These are phyloP conservation scores for Martes martes DNA, from an alignment of 2,113 vertebrate genomes.

Conservation along the genomic window DNA sequence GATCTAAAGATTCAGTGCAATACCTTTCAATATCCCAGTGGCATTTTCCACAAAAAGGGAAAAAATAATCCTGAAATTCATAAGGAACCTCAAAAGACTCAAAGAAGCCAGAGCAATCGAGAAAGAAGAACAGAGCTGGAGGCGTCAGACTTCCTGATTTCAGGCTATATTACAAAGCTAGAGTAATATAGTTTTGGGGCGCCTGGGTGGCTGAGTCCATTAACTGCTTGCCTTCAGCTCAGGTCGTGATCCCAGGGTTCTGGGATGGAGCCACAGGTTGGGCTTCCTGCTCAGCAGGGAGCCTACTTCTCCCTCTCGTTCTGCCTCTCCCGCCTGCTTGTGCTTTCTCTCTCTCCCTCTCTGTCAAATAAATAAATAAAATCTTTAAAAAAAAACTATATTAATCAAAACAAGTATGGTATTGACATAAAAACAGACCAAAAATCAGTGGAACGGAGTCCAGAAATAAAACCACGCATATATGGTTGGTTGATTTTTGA, in stretches of 20 bases:
- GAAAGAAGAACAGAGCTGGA: background rate
- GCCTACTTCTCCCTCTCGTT: background rate
- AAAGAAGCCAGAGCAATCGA: background rate
- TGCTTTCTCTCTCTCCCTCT: background rate
- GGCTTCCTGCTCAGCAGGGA: too few species aligned
- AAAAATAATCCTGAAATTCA: background rate
- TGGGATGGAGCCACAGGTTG: background rate
- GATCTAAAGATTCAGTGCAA: background rate
- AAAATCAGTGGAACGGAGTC: background rate
- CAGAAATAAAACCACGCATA: background rate
- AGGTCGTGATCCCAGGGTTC: background rate
- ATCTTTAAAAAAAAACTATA: background rate
- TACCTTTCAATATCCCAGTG: background rate
- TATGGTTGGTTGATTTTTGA: background rate
- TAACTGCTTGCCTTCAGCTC: background rate
- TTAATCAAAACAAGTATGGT: background rate
- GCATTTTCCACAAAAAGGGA: background rate
- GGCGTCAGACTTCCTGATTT: background rate
- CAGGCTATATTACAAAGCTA: background rate
- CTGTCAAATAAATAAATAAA: background rate
- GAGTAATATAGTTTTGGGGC: background rate
- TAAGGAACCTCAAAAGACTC: background rate
- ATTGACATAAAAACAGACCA: background rate
- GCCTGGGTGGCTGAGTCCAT: background rate
- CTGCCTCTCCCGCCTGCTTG: background rate